A percentile compares a stretch with the other conserved stretches of the same genome.
Evolutionary conservation across 1,140 invertebrate genomes (phyloP).

Genomic region (Pseudomyrmex dendroicus): DNA sequence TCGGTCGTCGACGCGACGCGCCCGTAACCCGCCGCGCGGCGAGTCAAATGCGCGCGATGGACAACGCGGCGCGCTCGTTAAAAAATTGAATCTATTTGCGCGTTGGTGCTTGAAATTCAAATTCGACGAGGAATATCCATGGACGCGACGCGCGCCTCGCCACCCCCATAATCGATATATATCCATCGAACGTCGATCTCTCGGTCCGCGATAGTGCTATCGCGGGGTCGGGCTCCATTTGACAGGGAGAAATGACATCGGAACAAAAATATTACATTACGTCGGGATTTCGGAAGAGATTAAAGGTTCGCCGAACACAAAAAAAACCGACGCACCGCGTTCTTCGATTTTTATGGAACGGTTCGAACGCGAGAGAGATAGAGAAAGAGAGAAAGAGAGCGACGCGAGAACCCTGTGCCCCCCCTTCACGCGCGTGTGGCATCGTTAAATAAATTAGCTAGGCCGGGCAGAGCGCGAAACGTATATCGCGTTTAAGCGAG

Average conservation of each 20-base stretch:
- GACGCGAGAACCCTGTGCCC: not conserved
- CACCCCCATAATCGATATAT: conserved; percentile 75
- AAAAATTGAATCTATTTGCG: conserved; percentile 82
- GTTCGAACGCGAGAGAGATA: not conserved
- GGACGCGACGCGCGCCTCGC: conserved; percentile 11
- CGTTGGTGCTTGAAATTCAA: conserved; percentile 79
- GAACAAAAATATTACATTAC: conserved; percentile 27
- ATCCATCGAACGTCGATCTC: conserved; percentile 51
- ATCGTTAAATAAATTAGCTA: conserved; percentile 54
- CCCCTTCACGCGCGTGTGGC: not conserved
- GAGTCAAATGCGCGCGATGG: conserved; percentile 72
- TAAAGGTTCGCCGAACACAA: conserved; percentile 46
- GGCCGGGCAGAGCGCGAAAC: conserved; percentile 34
- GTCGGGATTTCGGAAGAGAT: conserved; percentile 42
- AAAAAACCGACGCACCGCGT: not conserved
- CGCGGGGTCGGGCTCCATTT: conserved; percentile 31
- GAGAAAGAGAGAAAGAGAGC: not conserved
- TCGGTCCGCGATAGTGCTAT: not conserved
- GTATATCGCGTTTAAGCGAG: conserved; percentile 45
- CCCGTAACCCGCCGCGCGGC: conserved; percentile 68
- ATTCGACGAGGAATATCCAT: conserved; percentile 75
- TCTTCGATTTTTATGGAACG: conserved; percentile 50
- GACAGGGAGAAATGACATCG: conserved; percentile 38
- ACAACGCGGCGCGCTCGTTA: conserved; percentile 79
- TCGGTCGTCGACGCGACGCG: conserved; percentile 72